Evolutionary conservation across 2,888 invertebrate genomes (phyloP), one percentile per base, ranked within the genome.

Genomic region (Eulithis prunata): DNA sequence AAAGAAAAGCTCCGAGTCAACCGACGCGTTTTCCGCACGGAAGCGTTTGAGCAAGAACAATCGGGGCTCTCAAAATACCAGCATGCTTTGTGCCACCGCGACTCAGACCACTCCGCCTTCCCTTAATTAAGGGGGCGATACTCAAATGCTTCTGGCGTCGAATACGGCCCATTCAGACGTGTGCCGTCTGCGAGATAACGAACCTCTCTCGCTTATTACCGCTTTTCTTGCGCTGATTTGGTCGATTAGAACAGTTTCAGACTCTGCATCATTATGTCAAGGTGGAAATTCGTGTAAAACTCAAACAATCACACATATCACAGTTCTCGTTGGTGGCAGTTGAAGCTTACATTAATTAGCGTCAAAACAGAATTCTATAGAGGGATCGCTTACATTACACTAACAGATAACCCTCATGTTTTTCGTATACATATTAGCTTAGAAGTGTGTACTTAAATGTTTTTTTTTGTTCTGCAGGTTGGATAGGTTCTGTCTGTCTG

Each of bases 81-180:
- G 53, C 57, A 38, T 12, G 53, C 52, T 68, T 85, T 86, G 88
- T 87, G 72, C 76, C 81, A 51, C 49, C 61, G 83, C 82, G 84
- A 54, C 84, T 76, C 84, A 89, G 84, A 90, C 88, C 87, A 89
- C 91, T 90, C 88, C 71, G 78, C 84, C 83, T 83, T 83, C 79
- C 86, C 86, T 88, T 92, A 92, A 91, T 91, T 91, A 91, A 90
- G 89, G 86, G 86, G 86, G 87, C 81, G 83, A 87, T 88, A 80
- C 87, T 88, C 83, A 79, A 86, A 87, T 83, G 87, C 83, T 84
- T 77, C 84, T 83, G 78, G 75, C 82, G 84, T 74, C 71, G 76
- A 78, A 85, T 88, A 84, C 79, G 82, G 79, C 77, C 85, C 80
- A 88, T 89, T 87, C 86, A 90, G 82, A 85, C 86, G 85, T 84